Base-by-base conservation (phyloP, 2,888 invertebrate species). In the Clivina fossor region DNA sequence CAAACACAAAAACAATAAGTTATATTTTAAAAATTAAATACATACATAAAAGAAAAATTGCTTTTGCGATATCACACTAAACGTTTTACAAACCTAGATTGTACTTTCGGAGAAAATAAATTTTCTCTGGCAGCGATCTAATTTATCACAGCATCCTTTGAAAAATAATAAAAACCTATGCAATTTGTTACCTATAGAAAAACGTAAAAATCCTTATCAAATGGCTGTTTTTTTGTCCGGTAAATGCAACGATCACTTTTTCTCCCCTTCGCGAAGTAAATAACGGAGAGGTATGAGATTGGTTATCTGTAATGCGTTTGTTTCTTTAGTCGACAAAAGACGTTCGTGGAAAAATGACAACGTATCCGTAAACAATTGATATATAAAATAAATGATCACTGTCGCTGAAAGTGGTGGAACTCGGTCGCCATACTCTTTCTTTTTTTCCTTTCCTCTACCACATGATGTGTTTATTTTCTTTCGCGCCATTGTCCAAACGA, bases 361-460 rank as follows among this genome's bases (percentile, higher is more conserved):
- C 13, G 43, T 43, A 22, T 24, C n/a, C 43, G 24, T 8, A 24
- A 43, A 43, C 24, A 24, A 43, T 43, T 43, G 43, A 43, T 43
- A 43, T 16, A 43, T 43, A 43, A 26, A 43, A 43, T 43, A 43
- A 43, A 43, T 43, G 43, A 43, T 43, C 16, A 43, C 43, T 43
- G 24, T 26, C 43, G 28, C n/a, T 24, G 15, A 24, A 16, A 43
- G 18, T 24, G 43, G 24, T 18, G 8, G 15, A n/a, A n/a, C n/a
- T n/a, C 35, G 4, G 16, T n/a, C 35, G 18, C 35, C n/a, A n/a
- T n/a, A n/a, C n/a, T n/a, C n/a, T n/a, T n/a, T n/a, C n/a, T n/a
- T n/a, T n/a, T n/a, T n/a, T n/a, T n/a, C n/a, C n/a, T n/a, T n/a
- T n/a, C n/a, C 16, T 35, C 35, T 26, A 26, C 43, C 4, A 15